Evolutionary conservation across 2,113 vertebrate genomes (phyloP).

Genomic region (Sakesphorus luctuosus): DNA sequence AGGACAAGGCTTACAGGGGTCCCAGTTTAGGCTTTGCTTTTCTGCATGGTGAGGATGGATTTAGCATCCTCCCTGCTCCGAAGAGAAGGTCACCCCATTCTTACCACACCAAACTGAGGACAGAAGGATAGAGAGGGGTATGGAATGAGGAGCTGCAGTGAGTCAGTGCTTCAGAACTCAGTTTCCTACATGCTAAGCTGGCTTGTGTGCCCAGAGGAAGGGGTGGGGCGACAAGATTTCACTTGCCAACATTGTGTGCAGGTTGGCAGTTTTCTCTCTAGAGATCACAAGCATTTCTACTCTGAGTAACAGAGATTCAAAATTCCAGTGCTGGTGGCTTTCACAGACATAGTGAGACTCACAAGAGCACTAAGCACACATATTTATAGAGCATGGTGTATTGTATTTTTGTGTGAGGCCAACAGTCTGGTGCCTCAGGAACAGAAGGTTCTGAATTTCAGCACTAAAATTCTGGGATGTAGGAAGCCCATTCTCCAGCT

Average conservation of each 20-base stretch:
- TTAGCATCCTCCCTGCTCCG: neutral
- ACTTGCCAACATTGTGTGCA: neutral
- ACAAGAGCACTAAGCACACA: neutral
- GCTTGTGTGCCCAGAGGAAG: neutral
- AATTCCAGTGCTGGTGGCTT: neutral
- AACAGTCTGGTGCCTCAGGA: neutral
- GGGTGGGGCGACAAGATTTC: neutral
- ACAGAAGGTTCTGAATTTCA: neutral
- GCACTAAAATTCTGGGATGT: neutral
- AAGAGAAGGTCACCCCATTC: neutral
- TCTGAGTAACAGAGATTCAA: neutral
- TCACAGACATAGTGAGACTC: neutral
- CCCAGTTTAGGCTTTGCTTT: neutral
- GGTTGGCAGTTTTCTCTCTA: neutral
- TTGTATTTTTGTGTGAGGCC: neutral
- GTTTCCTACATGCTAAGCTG: neutral
- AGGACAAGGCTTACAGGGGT: rapidly evolving
- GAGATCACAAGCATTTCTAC: neutral
- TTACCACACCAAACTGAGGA: neutral
- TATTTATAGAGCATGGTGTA: neutral
- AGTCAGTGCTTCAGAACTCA: neutral
- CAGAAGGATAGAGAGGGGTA: neutral
- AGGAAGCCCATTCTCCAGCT: neutral
- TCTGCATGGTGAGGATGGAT: neutral
- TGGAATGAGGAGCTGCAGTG: neutral